Base-by-base conservation (phyloP, 37 sponge, comb jelly and placozoan genomes). In the Beroe forskalii region DNA sequence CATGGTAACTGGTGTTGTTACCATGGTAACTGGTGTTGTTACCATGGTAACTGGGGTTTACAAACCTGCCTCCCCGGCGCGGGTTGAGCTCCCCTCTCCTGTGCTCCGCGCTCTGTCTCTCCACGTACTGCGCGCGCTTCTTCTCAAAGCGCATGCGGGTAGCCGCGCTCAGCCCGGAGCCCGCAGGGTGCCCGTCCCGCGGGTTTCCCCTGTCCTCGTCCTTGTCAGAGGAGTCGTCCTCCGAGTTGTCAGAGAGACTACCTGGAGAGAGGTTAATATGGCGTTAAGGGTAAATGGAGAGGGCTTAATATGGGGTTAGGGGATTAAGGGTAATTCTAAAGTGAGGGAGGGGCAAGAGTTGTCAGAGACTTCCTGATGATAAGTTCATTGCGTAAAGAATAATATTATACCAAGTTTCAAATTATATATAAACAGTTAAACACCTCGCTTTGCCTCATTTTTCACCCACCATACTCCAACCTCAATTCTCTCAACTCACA, bases 101-200 rank as follows among this genome's bases (percentile, higher is more conserved):
- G n/a, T 80, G 86, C 35, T 80, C 86, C 25, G 55, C 86, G 31
- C 86, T 80, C 86, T 80, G 86, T 42, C 86, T 35, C 48, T 80
- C 86, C 43, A 80, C 86, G 24, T 42, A 80, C 86, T 44, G 86
- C 8, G 86, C 86, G 3, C 55, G 23, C 30, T 80, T 80, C 86
- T 80, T 80, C 86, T 80, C 86, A 23, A 80, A 80, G 1, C 86
- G n/a, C 86, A 80, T 80, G 6, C 86, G 44, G 4, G 86, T 80
- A 1, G 86, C 86, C 0, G 86, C 86, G 35, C 48, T 42, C 4
- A 80, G 55, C 3, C 86, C 86, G 1, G 86, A 80, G 44, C 86
- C 86, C 3, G 35, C 40, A 42, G 86, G 86, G 86, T 80, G 55
- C 0, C 86, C 86, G 14, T 69, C 72, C 28, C 72, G 72, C 37